Base-by-base conservation (phyloP, 2,888 invertebrate species). In the Drosophila multiciliata region DNA sequence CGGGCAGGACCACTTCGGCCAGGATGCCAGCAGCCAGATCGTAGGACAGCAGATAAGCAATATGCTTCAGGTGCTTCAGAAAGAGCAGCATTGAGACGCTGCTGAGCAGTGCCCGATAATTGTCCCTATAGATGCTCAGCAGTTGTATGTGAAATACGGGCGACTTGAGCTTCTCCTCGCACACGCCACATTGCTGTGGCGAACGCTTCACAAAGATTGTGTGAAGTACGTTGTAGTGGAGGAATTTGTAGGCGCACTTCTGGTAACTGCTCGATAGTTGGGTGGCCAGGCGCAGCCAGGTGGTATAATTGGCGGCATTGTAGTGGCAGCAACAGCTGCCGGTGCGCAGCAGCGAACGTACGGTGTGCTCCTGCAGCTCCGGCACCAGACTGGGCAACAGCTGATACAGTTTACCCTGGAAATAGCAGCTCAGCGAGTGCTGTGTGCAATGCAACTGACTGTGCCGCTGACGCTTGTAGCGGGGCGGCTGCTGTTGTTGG, bases 311-410 rank as follows among this genome's bases (percentile, higher is more conserved):
- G 3, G 73, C 53, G 4, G 87, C 67, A 26, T 88, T 91, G 57
- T 90, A 93, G 62, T 92, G 92, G 33, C 93, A 93, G 54, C 93
- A 93, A 52, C 93, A 93, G 35, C 92, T 82, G 20, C 91, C 91
- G 5, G 90, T 87, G 33, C 89, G 91, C 15, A 90, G 75, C 3
- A 93, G 81, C 40, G 89, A 90, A 17, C 89, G 87, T 12, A 92
- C 77, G 1, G 90, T 82, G 17, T 88, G 83, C 59, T 91, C 90
- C 59, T 92, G 91, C 53, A 92, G 66, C 15, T 89, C 85, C 0
- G 66, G 33, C 8, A 79, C 68, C 4, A 92, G 69, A 1, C 78
- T 65, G 20, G 90, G 84, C 65, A 92, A 45, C 38, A 92, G 76
- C 26, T 86, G 85, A 7, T 93, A 82, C 0, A 93, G 75, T 33